Evolutionary conservation across 2,888 invertebrate genomes (phyloP).

Genomic region (Lasioglossum zephyrum): DNA sequence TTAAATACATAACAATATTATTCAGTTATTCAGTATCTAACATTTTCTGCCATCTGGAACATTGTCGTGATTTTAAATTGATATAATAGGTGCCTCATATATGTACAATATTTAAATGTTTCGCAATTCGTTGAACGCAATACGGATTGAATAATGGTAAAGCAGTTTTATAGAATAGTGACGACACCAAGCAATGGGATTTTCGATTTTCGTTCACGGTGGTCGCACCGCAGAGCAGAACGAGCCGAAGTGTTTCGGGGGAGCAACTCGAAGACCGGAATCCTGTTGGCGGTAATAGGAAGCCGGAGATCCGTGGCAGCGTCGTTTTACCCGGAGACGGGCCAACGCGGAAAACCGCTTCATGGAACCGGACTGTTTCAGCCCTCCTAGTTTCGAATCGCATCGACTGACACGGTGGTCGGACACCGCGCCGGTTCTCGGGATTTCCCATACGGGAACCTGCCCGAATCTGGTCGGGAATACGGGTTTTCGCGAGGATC

Average conservation of each 20-base stretch:
- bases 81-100: no score
- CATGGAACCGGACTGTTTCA: slow-evolving; percentile 71
- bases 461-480: slow-evolving; percentile 35
- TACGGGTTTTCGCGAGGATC: slow-evolving; percentile 73
- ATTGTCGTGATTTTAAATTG: no score
- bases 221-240: neutral
- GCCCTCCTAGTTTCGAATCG: slow-evolving; percentile 57
- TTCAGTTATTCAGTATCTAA: neutral
- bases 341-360: slow-evolving; percentile 45
- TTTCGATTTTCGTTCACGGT: neutral
- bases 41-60: no score
- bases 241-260: neutral
- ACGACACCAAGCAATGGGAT: neutral
- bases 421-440: slow-evolving; percentile 59
- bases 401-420: slow-evolving; percentile 62
- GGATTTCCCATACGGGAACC: slow-evolving; percentile 66
- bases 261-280: slow-evolving; percentile 17
- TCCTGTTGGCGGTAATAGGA: slow-evolving; percentile 18
- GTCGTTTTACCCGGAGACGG: slow-evolving; percentile 41
- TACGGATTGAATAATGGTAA: no score
- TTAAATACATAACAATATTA: no score
- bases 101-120: no score
- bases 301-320: slow-evolving; percentile 21
- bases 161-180: neutral
- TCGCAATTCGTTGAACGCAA: no score